These are phyloP conservation scores for Leptopilina boulardi DNA, from an alignment of 1,140 invertebrate genomes.

Conservation along the genomic window DNA sequence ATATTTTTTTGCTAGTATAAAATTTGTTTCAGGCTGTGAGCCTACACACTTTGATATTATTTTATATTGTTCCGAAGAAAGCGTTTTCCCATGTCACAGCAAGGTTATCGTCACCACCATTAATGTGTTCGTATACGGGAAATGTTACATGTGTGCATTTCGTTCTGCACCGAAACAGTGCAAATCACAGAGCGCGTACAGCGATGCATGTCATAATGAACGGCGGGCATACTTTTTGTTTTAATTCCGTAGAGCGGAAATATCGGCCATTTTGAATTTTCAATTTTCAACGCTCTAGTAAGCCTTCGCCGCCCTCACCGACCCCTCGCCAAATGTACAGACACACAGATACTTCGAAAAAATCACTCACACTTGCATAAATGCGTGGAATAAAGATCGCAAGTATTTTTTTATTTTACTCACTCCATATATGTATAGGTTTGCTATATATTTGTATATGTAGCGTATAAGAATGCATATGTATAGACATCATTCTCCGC, in stretches of 20 bases:
- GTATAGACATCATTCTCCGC: slow-evolving; percentile 28
- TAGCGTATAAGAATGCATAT: not conserved
- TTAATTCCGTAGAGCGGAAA: slow-evolving; percentile 76
- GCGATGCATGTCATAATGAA: slow-evolving; percentile 76
- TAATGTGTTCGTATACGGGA: slow-evolving; percentile 39
- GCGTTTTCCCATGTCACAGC: slow-evolving; percentile 21
- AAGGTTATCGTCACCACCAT: slow-evolving; percentile 17
- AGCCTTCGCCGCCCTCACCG: slow-evolving; percentile 63
- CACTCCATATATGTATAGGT: not conserved
- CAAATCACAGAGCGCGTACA: slow-evolving; percentile 74
- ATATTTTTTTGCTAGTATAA: slow-evolving; percentile 3
- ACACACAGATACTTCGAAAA: slow-evolving; percentile 42
- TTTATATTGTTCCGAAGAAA: slow-evolving; percentile 29
- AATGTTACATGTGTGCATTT: slow-evolving; percentile 56
- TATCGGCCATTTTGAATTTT: slow-evolving; percentile 78
- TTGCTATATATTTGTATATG: not conserved
- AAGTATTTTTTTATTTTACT: not conserved
- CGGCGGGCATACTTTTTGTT: slow-evolving; percentile 75
- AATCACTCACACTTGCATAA: slow-evolving; percentile 35
- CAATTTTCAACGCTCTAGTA: slow-evolving; percentile 78
- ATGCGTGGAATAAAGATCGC: not conserved
- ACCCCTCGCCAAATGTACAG: slow-evolving; percentile 52
- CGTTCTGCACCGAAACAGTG: slow-evolving; percentile 72
- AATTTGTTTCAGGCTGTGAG: not conserved
- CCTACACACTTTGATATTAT: not conserved